Base-by-base conservation (phyloP, 2,797 vertebrate genomes). In the Alauda arvensis region DNA sequence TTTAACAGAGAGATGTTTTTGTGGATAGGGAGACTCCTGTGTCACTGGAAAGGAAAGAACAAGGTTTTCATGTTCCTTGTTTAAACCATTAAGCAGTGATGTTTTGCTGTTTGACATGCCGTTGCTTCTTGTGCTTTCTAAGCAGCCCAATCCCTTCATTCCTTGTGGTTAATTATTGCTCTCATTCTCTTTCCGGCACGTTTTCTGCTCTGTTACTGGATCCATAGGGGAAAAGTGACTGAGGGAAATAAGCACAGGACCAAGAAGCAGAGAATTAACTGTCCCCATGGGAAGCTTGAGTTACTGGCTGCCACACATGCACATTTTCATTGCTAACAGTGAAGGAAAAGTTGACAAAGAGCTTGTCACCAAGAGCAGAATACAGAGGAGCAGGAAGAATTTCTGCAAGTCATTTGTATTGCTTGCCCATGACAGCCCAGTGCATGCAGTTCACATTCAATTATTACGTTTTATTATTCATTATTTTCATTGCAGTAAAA, bases 241-340 rank as follows among this genome's bases (percentile, higher is more conserved):
- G 66, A 90, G 91, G 94, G 94, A 97, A 91, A 92, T 95, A 93
- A 87, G 93, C 56, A 39, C 95, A 94, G 96, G 97, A 97, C 96
- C 97, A 95, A 96, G 96, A 93, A 95, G 94, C 96, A 94, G 92
- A 94, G 96, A 96, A 97, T 97, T 97, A 98, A 97, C 94, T 83
- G 88, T 92, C 97, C 96, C 97, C 89, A 9, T 71, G 98, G 98
- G 97, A 97, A 92, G 95, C 96, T 98, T 97, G 65, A 94, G 97
- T 99, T 98, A 98, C 98, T 95, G 85, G 94, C 91, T 87, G 74
- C 71, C 42, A 60, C 77, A 90, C 77, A 76, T 39, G 89, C 71
- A 89, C 92, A 59, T 94, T 95, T 91, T 89, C 70, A 40, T 91
- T 84, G 88, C 89, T 92, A 92, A 59, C 65, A 78, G 87, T 79